Evolutionary conservation across 2,113 vertebrate genomes (phyloP), one percentile per base, ranked within the genome.

Genomic region (Lophochroa leadbeateri): DNA sequence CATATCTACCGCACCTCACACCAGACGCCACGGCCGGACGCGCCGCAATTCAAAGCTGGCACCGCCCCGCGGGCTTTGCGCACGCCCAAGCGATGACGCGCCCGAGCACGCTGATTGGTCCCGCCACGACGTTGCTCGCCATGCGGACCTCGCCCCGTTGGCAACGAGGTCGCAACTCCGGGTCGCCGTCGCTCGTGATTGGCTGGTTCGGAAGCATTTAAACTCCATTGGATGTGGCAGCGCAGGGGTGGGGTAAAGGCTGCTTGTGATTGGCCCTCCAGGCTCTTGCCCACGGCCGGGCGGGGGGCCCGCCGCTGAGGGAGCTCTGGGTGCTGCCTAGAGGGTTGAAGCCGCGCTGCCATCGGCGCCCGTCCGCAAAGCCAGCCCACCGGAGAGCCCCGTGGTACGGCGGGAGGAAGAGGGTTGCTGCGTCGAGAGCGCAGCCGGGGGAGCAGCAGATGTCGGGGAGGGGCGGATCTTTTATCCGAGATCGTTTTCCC

Each of bases 11-110:
- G 20, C 23, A 35, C 31, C 69, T 27, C 49, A 2, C 19, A 3
- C 31, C 5, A 1, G 6, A 1, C 9, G 1, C 29, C 21, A 16
- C 9, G 0, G 5, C 11, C 4, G 5, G 25, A 2, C 2, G 10
- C 64, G 3, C 53, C 46, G 5, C 81, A 3, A 46, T 37, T 88
- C 81, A 44, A 91, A 89, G 2, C 39, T 52, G 25, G 61, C 9
- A 0, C 37, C 39, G 14, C 69, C 65, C 39, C 8, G 11, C n/a
- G 5, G 52, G 85, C 71, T 83, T 94, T 33, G 31, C 0, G 4
- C 50, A 6, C 77, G 1, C 71, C 44, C 64, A 23, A 20, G 11
- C 58, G 3, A 1, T 1, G 11, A 17, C 17, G 17, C 14, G 3
- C 5, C 11, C 2, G 16, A 2, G 46, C 8, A 5, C 44, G 17